A percentile compares a stretch with the other conserved stretches of the same genome.
Evolutionary conservation across 92 coral and sea anemone genomes (phyloP).

Genomic region (Bergia sp.): DNA sequence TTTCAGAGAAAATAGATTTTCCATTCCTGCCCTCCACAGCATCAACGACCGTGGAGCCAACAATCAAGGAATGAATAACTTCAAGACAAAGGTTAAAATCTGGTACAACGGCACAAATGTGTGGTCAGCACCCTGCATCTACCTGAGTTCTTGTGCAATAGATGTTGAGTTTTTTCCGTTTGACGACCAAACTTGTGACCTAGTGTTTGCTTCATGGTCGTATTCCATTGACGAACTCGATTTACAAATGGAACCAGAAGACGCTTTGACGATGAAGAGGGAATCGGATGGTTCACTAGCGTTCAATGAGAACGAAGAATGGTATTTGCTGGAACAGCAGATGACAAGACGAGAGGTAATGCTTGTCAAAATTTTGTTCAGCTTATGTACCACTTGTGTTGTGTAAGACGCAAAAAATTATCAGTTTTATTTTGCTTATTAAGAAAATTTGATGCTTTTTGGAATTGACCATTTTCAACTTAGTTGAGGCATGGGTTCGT

Average conservation of each 20-base stretch:
- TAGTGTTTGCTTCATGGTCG: constrained; percentile 43
- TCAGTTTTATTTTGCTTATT: no score
- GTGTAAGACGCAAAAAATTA: neutral
- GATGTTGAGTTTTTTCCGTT: constrained; percentile 43
- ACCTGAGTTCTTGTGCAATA: constrained; percentile 36
- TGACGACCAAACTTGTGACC: constrained; percentile 41
- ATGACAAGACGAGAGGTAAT: constrained; percentile 30
- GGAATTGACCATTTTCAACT: no score
- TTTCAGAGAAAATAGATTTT: constrained; percentile 49
- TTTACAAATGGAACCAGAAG: constrained; percentile 22
- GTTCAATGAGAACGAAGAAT: constrained; percentile 39
- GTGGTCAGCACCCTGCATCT: constrained; percentile 45
- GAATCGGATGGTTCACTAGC: constrained; percentile 31
- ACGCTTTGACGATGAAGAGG: neutral
- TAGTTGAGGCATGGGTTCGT: no score
- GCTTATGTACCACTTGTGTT: no score
- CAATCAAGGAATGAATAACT: constrained; percentile 40
- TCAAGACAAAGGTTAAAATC: constrained; percentile 35
- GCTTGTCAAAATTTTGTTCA: no score
- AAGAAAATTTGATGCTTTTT: no score
- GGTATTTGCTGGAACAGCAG: constrained; percentile 22
- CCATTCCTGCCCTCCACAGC: constrained; percentile 47
- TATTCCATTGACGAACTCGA: constrained; percentile 31
- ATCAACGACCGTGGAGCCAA: constrained; percentile 31
- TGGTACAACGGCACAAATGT: constrained; percentile 46